These are phyloP conservation scores for Leucosticte australis DNA, from an alignment of 2,113 vertebrate species.

Conservation along the genomic window DNA sequence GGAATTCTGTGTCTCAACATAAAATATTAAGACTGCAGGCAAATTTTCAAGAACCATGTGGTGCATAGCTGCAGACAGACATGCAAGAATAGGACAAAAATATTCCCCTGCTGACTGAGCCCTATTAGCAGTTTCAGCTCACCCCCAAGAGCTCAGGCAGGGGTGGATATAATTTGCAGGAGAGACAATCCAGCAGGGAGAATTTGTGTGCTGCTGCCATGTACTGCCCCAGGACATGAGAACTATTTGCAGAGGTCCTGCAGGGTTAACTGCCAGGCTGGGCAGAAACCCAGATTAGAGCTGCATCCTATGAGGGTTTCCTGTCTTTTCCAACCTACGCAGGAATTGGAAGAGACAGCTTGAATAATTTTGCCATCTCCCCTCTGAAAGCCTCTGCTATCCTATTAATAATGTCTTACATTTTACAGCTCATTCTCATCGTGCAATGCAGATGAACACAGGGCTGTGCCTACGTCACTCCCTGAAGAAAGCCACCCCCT, in stretches of 20 bases:
- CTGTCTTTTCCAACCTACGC: not conserved
- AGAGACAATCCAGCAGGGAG: not conserved
- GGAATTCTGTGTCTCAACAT: not conserved
- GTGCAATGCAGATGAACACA: not conserved
- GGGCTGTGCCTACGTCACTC: fast-evolving
- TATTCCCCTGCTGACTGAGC: not conserved
- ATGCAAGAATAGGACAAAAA: not conserved
- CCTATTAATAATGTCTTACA: conserved; percentile 5
- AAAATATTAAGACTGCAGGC: not conserved
- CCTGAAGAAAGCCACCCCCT: not conserved
- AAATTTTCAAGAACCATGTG: not conserved
- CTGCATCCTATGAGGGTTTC: not conserved
- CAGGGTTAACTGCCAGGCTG: not conserved
- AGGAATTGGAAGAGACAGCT: not conserved
- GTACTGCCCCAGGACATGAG: not conserved
- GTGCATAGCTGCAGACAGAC: not conserved
- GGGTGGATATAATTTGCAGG: not conserved
- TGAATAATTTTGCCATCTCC: not conserved
- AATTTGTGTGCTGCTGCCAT: not conserved
- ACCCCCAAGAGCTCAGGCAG: not conserved
- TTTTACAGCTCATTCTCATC: not conserved
- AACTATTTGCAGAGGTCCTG: not conserved
- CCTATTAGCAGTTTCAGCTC: not conserved
- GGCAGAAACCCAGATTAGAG: not conserved
- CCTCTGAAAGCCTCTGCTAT: not conserved